These are phyloP conservation scores for Tautogolabrus adspersus DNA, from an alignment of 2,113 vertebrate genomes.

Conservation along the genomic window DNA sequence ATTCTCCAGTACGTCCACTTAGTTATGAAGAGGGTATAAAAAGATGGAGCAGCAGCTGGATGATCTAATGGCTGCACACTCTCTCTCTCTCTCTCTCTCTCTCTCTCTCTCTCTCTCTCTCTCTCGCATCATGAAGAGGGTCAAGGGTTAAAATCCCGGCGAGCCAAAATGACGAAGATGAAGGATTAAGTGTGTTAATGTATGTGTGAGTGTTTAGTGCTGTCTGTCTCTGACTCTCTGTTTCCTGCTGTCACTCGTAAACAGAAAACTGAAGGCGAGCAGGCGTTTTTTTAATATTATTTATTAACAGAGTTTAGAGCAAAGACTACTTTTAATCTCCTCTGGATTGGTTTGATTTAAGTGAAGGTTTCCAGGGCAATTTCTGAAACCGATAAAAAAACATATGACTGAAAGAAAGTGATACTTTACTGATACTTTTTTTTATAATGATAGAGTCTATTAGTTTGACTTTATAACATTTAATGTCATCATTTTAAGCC, in stretches of 20 bases:
- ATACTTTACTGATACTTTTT: too few species aligned
- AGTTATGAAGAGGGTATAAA: background rate
- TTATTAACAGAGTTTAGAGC: constrained; percentile 3
- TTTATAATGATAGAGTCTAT: too few species aligned
- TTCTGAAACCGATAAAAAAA: too few species aligned
- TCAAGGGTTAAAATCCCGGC: constrained; percentile 54
- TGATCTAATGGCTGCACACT: constrained; percentile 41
- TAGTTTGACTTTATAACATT: too few species aligned
- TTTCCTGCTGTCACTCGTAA: background rate
- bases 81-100: constrained; percentile 17
- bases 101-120: background rate
- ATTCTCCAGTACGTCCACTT: background rate
- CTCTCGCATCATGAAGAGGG: constrained; percentile 32
- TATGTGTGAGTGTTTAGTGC: constrained; percentile 19
- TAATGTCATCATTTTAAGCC: too few species aligned
- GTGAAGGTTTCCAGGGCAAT: background rate
- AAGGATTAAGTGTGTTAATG: constrained; percentile 61
- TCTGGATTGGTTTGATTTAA: background rate
- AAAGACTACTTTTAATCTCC: background rate
- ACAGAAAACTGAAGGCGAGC: background rate
- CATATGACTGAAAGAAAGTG: too few species aligned
- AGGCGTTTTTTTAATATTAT: constrained; percentile 4
- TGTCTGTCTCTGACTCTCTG: background rate
- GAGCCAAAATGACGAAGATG: constrained; percentile 28
- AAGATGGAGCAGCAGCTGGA: background rate